Evolutionary conservation across 1,140 invertebrate genomes (phyloP).

Genomic region (Ylistrum balloti): DNA sequence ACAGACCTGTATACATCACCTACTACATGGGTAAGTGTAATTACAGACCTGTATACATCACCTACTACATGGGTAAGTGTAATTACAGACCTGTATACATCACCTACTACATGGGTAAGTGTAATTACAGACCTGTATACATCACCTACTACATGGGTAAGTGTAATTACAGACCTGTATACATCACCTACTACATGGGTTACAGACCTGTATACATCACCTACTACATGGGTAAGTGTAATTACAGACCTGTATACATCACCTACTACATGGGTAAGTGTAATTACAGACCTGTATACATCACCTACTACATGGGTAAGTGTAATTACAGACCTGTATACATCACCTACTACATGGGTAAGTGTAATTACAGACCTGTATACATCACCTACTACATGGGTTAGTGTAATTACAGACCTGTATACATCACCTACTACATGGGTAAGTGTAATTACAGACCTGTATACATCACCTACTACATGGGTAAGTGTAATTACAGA

Average conservation of each 20-base stretch:
- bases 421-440: not conserved
- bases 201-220: constrained; percentile 83
- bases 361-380: not conserved
- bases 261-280: constrained; percentile 43
- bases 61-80: too few relatives aligned
- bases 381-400: not conserved
- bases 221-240: constrained; percentile 81
- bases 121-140: too few relatives aligned
- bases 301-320: constrained; percentile 77
- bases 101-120: too few relatives aligned
- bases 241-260: not conserved
- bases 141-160: too few relatives aligned
- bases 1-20: too few relatives aligned
- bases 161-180: too few relatives aligned
- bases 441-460: not conserved
- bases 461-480: not conserved
- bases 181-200: too few relatives aligned
- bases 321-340: not conserved
- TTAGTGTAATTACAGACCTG: not conserved
- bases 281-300: constrained; percentile 68
- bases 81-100: too few relatives aligned
- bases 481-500: not conserved
- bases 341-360: not conserved
- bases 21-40: too few relatives aligned
- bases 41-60: too few relatives aligned